phyloP scores from a whole-genome alignment of 2,888 invertebrate genomes.

The Sinopyrophorus schimmeli region DNA sequence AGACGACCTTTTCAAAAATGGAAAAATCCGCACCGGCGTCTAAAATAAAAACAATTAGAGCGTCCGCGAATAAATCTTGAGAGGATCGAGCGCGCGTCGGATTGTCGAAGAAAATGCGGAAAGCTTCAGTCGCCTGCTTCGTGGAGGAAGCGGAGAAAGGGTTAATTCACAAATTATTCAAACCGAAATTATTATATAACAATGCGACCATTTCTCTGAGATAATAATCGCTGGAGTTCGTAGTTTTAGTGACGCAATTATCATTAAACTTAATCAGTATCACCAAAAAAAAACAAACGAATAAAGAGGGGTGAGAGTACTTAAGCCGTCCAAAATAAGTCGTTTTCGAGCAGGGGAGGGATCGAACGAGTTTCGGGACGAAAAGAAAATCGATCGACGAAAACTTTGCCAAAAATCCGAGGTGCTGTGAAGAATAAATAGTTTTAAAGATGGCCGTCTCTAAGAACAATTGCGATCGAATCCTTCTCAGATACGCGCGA shows the following conservation, averaged over 20 bases:
- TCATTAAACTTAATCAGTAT: conserved; percentile 14
- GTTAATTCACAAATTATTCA: conserved; percentile 17
- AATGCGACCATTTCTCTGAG: conserved; percentile 25
- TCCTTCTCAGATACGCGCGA: conserved; percentile 35
- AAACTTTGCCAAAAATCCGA: conserved; percentile 29
- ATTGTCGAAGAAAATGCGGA: conserved; percentile 27
- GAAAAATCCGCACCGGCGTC: background rate
- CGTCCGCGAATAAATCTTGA: conserved; percentile 4
- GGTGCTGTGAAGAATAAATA: conserved; percentile 19
- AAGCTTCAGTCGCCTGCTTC: conserved; percentile 23
- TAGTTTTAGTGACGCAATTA: conserved; percentile 27
- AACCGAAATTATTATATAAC: conserved; percentile 25
- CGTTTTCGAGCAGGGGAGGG: conserved; percentile 16
- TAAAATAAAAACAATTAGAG: conserved; percentile 7
- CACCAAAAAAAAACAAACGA: no score
- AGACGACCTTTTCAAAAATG: conserved; percentile 10
- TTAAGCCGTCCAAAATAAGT: conserved; percentile 30
- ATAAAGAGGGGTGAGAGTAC: conserved; percentile 15
- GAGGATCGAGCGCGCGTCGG: no score
- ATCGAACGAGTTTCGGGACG: conserved; percentile 14
- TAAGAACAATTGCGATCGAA: conserved; percentile 43
- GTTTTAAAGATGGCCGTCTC: conserved; percentile 45
- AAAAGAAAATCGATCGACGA: conserved; percentile 30
- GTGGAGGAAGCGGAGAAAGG: conserved; percentile 18
- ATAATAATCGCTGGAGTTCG: conserved; percentile 32